These are phyloP conservation scores for Ylistrum balloti DNA, from an alignment of 1,140 invertebrate species.

Conservation along the genomic window DNA sequence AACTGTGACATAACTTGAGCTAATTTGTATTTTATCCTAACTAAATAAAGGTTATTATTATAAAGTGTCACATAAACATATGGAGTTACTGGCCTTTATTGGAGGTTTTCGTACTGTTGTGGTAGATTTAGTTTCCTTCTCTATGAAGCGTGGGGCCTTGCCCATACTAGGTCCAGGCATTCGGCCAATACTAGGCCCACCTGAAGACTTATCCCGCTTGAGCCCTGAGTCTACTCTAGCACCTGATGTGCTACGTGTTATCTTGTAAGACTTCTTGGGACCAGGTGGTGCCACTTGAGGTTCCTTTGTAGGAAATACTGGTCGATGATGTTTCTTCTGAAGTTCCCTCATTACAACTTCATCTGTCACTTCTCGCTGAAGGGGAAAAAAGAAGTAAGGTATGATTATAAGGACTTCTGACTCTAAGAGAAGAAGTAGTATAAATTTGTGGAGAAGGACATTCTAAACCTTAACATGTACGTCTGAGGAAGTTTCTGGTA, in stretches of 20 bases:
- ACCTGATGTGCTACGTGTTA: slow-evolving; percentile 47
- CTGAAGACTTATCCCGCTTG: background rate
- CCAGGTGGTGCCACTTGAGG: slow-evolving; percentile 43
- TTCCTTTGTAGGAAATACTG: background rate
- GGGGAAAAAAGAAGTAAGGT: too few relatives aligned
- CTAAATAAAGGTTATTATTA: too few relatives aligned
- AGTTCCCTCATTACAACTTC: slow-evolving; percentile 64
- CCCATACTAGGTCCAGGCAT: slow-evolving; percentile 46
- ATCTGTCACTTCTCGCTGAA: slow-evolving; percentile 71
- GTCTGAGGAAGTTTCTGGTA: too few relatives aligned
- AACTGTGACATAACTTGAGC: too few relatives aligned
- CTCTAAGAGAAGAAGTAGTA: too few relatives aligned
- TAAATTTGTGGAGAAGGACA: too few relatives aligned
- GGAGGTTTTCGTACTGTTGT: slow-evolving; percentile 59
- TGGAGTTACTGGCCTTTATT: slow-evolving; percentile 60
- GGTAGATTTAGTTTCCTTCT: slow-evolving; percentile 65
- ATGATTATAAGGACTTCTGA: too few relatives aligned
- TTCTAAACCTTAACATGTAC: too few relatives aligned
- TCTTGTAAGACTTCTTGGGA: background rate
- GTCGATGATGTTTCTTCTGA: slow-evolving; percentile 52
- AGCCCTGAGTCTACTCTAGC: slow-evolving; percentile 65
- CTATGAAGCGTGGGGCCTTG: slow-evolving; percentile 41
- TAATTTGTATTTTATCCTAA: too few relatives aligned
- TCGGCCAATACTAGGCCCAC: slow-evolving; percentile 38
- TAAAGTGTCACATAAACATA: too few relatives aligned